phyloP scores from a whole-genome alignment of 2,113 vertebrate species.

The Eulemur rufifrons region DNA sequence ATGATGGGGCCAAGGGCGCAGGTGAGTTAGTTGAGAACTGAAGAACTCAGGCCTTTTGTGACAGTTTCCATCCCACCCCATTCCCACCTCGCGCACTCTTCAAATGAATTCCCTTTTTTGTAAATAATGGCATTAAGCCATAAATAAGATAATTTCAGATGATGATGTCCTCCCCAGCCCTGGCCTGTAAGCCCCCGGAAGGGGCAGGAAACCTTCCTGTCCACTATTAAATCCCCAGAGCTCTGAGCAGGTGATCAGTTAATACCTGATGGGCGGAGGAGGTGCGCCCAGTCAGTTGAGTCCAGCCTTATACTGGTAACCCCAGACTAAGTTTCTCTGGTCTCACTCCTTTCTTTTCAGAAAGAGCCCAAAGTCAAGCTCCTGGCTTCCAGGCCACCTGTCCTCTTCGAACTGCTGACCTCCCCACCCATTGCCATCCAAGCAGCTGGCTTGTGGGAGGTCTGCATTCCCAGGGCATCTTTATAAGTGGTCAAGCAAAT shows the following conservation, averaged over 20 bases:
- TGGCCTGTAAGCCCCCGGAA: not conserved
- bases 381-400: not conserved
- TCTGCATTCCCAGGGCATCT: not conserved
- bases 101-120: not conserved
- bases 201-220: not conserved
- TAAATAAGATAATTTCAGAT: not conserved
- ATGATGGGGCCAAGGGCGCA: not conserved
- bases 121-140: not conserved
- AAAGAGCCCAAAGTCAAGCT: not conserved
- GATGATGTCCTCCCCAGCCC: too few relatives aligned
- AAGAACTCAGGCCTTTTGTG: not conserved
- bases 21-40: slow-evolving; percentile 3
- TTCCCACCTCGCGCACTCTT: not conserved
- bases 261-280: not conserved
- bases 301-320: not conserved
- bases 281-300: not conserved
- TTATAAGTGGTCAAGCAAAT: not conserved
- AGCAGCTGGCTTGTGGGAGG: not conserved
- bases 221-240: not conserved
- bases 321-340: not conserved
- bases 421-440: not conserved
- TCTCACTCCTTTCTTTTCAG: not conserved
- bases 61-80: not conserved
- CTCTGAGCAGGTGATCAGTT: not conserved
- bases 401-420: not conserved